phyloP scores from a whole-genome alignment of 2,113 vertebrate genomes.

The Saguinus midas region DNA sequence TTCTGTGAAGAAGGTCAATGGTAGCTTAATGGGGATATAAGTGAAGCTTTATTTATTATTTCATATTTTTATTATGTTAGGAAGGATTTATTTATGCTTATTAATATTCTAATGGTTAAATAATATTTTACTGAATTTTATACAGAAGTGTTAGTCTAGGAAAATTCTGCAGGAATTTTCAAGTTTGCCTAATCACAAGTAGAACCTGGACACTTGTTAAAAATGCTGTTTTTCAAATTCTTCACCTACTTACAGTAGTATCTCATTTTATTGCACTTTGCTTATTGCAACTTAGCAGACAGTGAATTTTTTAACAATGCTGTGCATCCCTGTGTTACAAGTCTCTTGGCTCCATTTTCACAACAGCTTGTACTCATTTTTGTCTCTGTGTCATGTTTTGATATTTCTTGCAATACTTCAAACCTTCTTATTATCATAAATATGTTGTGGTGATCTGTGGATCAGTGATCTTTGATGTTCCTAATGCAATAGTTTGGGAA shows the following conservation, averaged over 20 bases:
- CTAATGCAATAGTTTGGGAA: background rate
- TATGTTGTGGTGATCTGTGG: background rate
- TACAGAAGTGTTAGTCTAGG: background rate
- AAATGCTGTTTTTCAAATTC: background rate
- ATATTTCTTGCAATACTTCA: background rate
- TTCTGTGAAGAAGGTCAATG: too few species aligned
- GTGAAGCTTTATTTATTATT: background rate
- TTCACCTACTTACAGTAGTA: background rate
- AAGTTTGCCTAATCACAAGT: background rate
- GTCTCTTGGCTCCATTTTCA: background rate
- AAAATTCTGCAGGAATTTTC: background rate
- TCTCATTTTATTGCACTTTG: background rate
- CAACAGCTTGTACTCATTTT: background rate
- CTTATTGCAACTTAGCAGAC: background rate
- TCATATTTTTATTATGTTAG: background rate
- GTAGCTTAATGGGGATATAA: too few species aligned
- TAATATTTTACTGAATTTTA: background rate
- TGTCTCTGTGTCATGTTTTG: background rate
- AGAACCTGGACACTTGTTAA: background rate
- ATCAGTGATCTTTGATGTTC: background rate
- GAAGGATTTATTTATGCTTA: background rate
- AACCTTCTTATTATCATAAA: background rate
- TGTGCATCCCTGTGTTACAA: background rate
- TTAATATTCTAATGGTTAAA: background rate
- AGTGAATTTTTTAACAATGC: background rate